phyloP scores from a whole-genome alignment of 2,113 vertebrate genomes.

The Paraplagusia blochii region DNA sequence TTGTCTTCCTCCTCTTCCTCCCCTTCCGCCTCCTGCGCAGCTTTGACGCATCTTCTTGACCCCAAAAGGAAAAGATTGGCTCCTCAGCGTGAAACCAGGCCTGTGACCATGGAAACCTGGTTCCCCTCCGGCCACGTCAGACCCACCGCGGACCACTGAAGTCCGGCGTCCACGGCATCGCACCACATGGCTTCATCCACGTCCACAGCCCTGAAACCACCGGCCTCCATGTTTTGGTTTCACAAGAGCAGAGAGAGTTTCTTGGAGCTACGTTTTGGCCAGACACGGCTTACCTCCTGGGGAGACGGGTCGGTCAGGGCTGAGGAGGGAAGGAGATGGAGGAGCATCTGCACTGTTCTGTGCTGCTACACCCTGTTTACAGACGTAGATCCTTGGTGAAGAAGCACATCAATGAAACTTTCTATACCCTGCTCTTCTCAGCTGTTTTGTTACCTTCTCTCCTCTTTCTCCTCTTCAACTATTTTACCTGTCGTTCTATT shows the following conservation, averaged over 20 bases:
- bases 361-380: conserved; percentile 67
- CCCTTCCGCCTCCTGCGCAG: conserved; percentile 40
- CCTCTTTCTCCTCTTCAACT: conserved; percentile 2
- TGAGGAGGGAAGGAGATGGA: conserved; percentile 17
- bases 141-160: conserved; percentile 23
- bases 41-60: conserved; percentile 78
- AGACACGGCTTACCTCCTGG: conserved; percentile 58
- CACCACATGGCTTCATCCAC: conserved; percentile 42
- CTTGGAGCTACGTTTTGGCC: too few relatives aligned
- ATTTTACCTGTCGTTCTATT: background rate
- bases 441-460: conserved; percentile 11
- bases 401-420: conserved; percentile 58
- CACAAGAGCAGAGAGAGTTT: background rate
- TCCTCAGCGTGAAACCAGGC: conserved; percentile 30
- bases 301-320: conserved; percentile 12
- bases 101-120: conserved; percentile 22
- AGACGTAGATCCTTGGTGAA: conserved; percentile 49
- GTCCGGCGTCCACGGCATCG: conserved; percentile 24
- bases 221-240: conserved; percentile 64
- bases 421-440: conserved; percentile 22
- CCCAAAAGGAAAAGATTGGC: conserved; percentile 29
- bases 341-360: conserved; percentile 26
- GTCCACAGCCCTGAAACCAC: conserved; percentile 50
- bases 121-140: conserved; percentile 46
- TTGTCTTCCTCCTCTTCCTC: conserved; percentile 16